Percentiles rank a stretch among this genome's conserved stretches.
Evolutionary conservation across 1,140 invertebrate genomes (phyloP).

Genomic region (Leptoteleia sp.): DNA sequence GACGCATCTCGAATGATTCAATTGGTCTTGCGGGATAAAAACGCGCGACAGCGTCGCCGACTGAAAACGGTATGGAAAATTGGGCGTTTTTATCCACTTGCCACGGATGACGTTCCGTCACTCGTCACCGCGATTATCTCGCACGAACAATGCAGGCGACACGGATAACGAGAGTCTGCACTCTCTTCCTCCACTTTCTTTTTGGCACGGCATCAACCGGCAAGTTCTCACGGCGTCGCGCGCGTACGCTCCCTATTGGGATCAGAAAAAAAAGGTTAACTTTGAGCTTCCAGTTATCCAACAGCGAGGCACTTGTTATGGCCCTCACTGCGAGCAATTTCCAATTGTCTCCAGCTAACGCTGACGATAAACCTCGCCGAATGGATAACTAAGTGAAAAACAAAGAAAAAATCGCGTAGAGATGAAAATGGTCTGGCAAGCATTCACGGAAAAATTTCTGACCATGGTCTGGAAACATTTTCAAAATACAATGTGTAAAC

Average conservation of each 20-base stretch:
- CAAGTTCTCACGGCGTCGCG: slow-evolving; percentile 45
- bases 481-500: too few species aligned
- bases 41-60: slow-evolving; percentile 5
- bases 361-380: too few species aligned
- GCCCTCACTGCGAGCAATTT: slow-evolving; percentile 20
- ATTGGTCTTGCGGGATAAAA: slow-evolving; percentile 21
- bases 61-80: slow-evolving; percentile 32
- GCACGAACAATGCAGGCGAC: slow-evolving; percentile 44
- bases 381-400: too few species aligned
- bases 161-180: slow-evolving; percentile 44
- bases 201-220: slow-evolving; percentile 28
- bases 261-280: slow-evolving; percentile 48
- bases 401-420: too few species aligned
- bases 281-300: slow-evolving; percentile 42
- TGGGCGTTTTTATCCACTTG: slow-evolving; percentile 36
- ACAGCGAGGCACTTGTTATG: slow-evolving; percentile 44
- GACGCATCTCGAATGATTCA: slow-evolving; percentile 34
- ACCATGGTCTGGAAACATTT: too few species aligned
- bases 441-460: too few species aligned
- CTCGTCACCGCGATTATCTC: slow-evolving; percentile 50
- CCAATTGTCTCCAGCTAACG: slow-evolving; percentile 26
- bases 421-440: too few species aligned
- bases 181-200: slow-evolving; percentile 41
- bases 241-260: slow-evolving; percentile 17
- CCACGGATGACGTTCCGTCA: slow-evolving; percentile 23